These are phyloP conservation scores for Malurus leucopterus DNA, from an alignment of 2,797 vertebrate species.

Conservation along the genomic window DNA sequence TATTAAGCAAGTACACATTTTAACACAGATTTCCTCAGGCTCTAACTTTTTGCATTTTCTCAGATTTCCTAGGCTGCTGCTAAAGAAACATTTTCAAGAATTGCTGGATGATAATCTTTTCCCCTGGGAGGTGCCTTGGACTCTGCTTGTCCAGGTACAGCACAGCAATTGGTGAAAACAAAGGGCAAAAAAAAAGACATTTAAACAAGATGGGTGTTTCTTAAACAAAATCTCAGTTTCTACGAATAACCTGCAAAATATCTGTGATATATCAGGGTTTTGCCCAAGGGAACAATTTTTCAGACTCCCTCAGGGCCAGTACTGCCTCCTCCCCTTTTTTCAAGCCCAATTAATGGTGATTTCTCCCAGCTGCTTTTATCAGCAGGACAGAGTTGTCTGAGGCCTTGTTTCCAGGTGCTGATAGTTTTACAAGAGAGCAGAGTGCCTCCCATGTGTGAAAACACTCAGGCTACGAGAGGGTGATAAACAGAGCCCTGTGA, in stretches of 20 bases:
- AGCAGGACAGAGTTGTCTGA: neutral
- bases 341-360: neutral
- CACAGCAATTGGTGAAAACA: neutral
- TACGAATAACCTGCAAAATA: neutral
- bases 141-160: neutral
- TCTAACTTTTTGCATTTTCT: neutral
- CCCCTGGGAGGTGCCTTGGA: neutral
- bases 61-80: neutral
- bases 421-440: neutral
- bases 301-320: rapidly evolving
- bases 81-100: neutral
- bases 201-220: neutral
- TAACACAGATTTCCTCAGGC: neutral
- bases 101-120: neutral
- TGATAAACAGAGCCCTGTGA: neutral
- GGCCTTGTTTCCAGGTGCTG: neutral
- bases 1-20: neutral
- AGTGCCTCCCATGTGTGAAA: neutral
- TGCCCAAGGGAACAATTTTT: neutral
- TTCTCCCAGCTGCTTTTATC: neutral
- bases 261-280: neutral
- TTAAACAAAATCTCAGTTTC: neutral
- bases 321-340: neutral
- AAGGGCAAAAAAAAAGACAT: neutral
- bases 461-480: neutral